Evolutionary conservation across 2,888 invertebrate genomes (phyloP).

Genomic region (Agriopis leucophaearia): DNA sequence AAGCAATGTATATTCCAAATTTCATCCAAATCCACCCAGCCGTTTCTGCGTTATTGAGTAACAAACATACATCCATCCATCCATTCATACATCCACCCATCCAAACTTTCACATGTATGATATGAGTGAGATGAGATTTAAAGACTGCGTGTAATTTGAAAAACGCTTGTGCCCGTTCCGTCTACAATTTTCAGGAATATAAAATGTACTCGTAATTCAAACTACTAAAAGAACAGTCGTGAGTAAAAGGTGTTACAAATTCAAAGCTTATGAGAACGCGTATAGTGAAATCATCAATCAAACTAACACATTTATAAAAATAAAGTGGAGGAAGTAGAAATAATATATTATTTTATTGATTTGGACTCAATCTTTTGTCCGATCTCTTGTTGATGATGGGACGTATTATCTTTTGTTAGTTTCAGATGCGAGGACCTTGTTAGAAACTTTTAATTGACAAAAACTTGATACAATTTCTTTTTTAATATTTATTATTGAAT

Average conservation of each 20-base stretch:
- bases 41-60: too few species aligned
- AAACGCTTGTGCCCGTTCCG: not conserved
- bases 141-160: not conserved
- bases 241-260: constrained; percentile 13
- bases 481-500: constrained; percentile 30
- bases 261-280: constrained; percentile 29
- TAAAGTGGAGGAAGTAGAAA: constrained; percentile 75
- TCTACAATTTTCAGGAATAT: too few species aligned
- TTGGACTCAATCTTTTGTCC: constrained; percentile 79
- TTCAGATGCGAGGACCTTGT: constrained; percentile 60
- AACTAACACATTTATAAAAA: constrained; percentile 78
- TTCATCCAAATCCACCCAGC: too few species aligned
- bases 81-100: too few species aligned
- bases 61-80: too few species aligned
- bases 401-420: constrained; percentile 70
- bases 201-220: too few species aligned
- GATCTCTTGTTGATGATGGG: constrained; percentile 73
- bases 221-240: not conserved
- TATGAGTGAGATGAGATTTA: too few species aligned
- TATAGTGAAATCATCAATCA: constrained; percentile 77
- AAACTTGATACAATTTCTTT: constrained; percentile 38
- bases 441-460: constrained; percentile 58
- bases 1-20: too few species aligned
- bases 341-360: constrained; percentile 85
- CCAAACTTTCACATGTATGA: too few species aligned